phyloP scores from a whole-genome alignment of 1,140 invertebrate genomes.

The Cylas formicarius region DNA sequence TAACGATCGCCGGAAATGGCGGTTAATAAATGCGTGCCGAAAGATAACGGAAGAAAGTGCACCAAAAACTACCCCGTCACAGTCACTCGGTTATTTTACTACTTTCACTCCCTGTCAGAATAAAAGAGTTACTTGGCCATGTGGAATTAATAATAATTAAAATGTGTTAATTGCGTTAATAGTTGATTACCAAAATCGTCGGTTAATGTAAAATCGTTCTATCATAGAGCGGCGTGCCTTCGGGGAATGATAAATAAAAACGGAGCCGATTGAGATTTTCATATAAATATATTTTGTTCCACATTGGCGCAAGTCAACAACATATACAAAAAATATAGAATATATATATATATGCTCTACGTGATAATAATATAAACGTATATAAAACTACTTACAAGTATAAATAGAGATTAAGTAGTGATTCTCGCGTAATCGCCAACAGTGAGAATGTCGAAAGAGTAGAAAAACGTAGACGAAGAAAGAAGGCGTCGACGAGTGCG shows the following conservation, averaged over 20 bases:
- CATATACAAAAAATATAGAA: constrained; percentile 41
- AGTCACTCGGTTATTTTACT: constrained; percentile 19
- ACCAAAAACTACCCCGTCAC: constrained; percentile 8
- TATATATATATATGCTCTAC: no score
- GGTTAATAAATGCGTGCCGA: constrained; percentile 4
- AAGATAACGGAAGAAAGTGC: constrained; percentile 14
- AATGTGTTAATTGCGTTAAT: constrained; percentile 23
- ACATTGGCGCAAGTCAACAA: constrained; percentile 43
- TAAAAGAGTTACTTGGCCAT: constrained; percentile 35
- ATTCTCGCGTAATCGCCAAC: no score
- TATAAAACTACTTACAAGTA: constrained; percentile 31
- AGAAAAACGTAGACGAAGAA: no score
- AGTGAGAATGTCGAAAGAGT: no score
- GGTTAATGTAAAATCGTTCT: constrained; percentile 10
- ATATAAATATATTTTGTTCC: constrained; percentile 43
- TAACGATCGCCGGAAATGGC: constrained; percentile 23
- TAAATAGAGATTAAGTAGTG: no score
- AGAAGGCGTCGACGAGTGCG: no score
- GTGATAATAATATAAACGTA: constrained; percentile 35
- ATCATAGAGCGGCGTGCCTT: constrained; percentile 10
- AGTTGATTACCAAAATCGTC: constrained; percentile 22
- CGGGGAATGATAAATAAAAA: constrained; percentile 19
- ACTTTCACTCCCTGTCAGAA: constrained; percentile 24
- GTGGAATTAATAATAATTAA: constrained; percentile 34
- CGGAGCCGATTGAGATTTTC: constrained; percentile 27